These are phyloP conservation scores for Calameuta filiformis DNA, from an alignment of 2,888 invertebrate genomes.

Conservation along the genomic window DNA sequence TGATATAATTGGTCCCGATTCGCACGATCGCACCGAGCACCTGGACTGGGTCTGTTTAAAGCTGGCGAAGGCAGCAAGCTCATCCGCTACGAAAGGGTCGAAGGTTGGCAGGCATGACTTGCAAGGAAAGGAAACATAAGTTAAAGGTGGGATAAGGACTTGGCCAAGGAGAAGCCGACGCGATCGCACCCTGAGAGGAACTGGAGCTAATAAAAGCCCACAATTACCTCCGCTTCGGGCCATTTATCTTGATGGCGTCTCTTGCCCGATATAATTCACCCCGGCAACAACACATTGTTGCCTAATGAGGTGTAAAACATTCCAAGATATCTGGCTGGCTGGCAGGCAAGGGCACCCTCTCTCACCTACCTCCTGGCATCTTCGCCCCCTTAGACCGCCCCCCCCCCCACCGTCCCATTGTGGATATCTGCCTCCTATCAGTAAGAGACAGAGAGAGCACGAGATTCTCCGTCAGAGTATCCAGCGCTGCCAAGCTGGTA, in stretches of 20 bases:
- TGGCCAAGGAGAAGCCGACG: not conserved
- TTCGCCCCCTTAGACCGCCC: not conserved
- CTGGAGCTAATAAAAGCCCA: constrained; percentile 66
- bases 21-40: not conserved
- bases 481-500: not conserved
- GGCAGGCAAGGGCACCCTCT: constrained; percentile 30
- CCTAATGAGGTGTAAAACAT: constrained; percentile 66
- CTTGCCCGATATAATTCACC: constrained; percentile 66
- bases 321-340: constrained; percentile 61
- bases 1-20: not conserved
- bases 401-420: not conserved
- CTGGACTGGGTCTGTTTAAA: not conserved
- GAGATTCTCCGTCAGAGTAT: not conserved
- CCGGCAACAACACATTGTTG: constrained; percentile 66
- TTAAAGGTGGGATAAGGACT: not conserved
- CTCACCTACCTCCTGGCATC: not conserved
- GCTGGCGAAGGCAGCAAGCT: not conserved
- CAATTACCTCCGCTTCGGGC: constrained; percentile 66
- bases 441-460: not conserved
- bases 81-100: not conserved
- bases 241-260: constrained; percentile 66
- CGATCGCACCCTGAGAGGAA: constrained; percentile 39
- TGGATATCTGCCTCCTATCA: not conserved
- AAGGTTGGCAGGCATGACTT: not conserved
- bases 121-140: not conserved